A percentile compares a stretch with the other conserved stretches of the same genome.
Evolutionary conservation across 2,888 invertebrate genomes (phyloP).

Genomic region (Pteria penguin): DNA sequence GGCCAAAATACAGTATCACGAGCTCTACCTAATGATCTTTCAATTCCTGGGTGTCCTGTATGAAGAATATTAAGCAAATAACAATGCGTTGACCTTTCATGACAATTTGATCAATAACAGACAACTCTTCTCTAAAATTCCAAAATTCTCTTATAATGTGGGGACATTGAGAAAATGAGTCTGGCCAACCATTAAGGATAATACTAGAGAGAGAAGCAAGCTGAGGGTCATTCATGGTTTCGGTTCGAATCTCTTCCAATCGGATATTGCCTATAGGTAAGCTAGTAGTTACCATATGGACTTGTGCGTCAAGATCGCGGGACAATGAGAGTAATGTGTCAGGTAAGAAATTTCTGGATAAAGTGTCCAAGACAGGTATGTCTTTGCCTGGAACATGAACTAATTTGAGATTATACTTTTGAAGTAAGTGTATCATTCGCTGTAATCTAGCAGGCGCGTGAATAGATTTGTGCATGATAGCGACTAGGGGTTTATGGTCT

Average conservation of each 20-base stretch:
- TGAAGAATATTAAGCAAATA: conserved; percentile 46
- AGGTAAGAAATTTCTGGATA: conserved; percentile 32
- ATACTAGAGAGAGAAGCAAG: conserved; percentile 17
- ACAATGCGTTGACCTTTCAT: conserved; percentile 41
- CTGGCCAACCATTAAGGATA: conserved; percentile 41
- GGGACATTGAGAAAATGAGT: conserved; percentile 17
- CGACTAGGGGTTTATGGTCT: conserved; percentile 30
- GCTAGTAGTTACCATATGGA: conserved; percentile 22
- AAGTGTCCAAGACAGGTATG: conserved; percentile 32
- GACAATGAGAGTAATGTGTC: conserved; percentile 31
- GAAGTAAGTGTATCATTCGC: conserved; percentile 24
- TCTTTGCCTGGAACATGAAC: conserved; percentile 23
- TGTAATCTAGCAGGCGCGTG: conserved; percentile 20
- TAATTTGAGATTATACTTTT: conserved; percentile 17
- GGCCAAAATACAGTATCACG: conserved; percentile 53
- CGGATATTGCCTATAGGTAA: conserved; percentile 28
- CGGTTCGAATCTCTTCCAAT: conserved; percentile 17
- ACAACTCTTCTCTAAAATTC: conserved; percentile 33
- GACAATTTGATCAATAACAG: conserved; percentile 30
- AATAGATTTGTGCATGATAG: conserved; percentile 14
- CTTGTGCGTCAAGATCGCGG: conserved; percentile 35
- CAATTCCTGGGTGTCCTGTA: conserved; percentile 46
- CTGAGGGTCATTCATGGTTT: conserved; percentile 20
- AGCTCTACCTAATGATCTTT: conserved; percentile 39
- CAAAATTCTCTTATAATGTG: conserved; percentile 15